Evolutionary conservation across 2,113 vertebrate species (phyloP).

Genomic region (Notothenia coriiceps): DNA sequence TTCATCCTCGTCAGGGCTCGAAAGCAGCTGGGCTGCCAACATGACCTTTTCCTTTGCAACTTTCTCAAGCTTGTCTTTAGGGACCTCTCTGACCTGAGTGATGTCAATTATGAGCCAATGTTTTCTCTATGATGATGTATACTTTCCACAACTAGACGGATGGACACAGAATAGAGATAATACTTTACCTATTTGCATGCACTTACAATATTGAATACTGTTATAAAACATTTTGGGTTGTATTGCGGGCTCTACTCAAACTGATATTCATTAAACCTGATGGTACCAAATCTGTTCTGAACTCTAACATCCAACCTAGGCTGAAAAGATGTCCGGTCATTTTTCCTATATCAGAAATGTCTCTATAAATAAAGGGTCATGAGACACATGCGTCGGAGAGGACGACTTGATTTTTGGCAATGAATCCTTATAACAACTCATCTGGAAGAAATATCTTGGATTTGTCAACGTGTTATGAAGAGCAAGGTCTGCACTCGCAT

Average conservation of each 20-base stretch:
- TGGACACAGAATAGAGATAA: neutral
- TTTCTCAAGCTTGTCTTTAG: neutral
- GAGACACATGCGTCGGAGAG: neutral
- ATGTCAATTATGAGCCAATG: neutral
- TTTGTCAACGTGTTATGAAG: neutral
- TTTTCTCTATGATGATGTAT: neutral
- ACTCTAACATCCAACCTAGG: no score
- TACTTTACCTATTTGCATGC: neutral
- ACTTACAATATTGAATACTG: neutral
- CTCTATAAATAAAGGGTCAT: neutral
- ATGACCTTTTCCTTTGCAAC: constrained; percentile 23
- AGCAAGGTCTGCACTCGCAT: constrained; percentile 24
- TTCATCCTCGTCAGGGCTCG: neutral
- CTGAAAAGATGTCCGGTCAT: neutral
- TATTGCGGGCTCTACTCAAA: no score
- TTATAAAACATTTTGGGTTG: neutral
- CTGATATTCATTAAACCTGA: no score
- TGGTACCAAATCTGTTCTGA: no score
- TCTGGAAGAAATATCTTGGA: neutral
- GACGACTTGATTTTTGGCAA: neutral
- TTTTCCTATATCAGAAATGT: neutral
- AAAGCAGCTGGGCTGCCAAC: neutral
- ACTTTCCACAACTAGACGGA: neutral
- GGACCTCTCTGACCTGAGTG: constrained; percentile 1
- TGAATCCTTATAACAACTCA: neutral